Evolutionary conservation across 35 echinoderm and acorn worm species (phyloP), one percentile per base, ranked within the genome.

Genomic region (Lytechinus pictus): DNA sequence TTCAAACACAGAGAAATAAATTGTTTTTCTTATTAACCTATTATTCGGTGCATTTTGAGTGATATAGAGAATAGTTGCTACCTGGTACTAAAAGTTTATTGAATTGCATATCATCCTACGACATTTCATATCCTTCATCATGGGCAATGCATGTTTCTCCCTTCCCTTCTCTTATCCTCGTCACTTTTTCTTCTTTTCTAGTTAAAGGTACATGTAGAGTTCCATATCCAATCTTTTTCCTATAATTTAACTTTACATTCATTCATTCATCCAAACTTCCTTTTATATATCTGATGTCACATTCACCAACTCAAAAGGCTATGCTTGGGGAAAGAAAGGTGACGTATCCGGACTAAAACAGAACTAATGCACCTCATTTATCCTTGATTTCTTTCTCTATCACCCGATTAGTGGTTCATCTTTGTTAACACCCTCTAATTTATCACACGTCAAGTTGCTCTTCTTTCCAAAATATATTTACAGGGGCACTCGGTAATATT

Each of bases 301-400:
- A 44, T 54, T 79, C 66, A 79, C 66, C 66, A 90, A 12, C 28
- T 52, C 28, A 19, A 44, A 90, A 90, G 88, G 52, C 52, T 54
- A 90, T 90, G 88, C 88, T 90, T 2, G 88, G 88, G 88, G 88
- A 90, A 52, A 5, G 88, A 90, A 90, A 90, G 88, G 88, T 90
- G 88, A 90, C 24, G 88, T 90, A 90, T 90, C 16, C 27, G 27
- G 28, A 54, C 52, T n/a, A 79, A 79, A 16, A 79, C 7, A 24
- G 66, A 79, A 79, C 66, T 54, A 52, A 90, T 54, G 28, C 88
- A 52, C 88, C 88, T 6, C 88, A 90, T 52, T 44, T 44, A 54
- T 44, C 9, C 88, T 44, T 33, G 44, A 28, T 54, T 27, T 90
- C 88, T 52, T 44, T 29, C n/a, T 6, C 27, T 27, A 9, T 21